Evolutionary conservation across 2,113 vertebrate genomes (phyloP).

Genomic region (Ariopsis seemanni): DNA sequence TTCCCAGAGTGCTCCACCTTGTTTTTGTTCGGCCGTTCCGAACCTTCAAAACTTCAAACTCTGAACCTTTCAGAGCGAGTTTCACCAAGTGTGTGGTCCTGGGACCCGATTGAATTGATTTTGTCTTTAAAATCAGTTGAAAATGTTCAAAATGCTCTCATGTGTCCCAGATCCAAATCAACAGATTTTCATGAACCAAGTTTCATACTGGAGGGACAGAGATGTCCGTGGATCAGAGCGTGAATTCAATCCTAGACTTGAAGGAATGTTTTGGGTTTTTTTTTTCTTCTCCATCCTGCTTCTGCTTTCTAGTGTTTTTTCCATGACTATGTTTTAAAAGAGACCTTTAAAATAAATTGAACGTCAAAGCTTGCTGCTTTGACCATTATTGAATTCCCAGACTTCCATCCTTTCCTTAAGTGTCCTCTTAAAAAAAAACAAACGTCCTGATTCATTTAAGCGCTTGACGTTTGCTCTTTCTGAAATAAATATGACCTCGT

Average conservation of each 20-base stretch:
- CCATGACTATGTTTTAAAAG: slow-evolving; percentile 25
- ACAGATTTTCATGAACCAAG: background rate
- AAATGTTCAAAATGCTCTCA: no score
- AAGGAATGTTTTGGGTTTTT: background rate
- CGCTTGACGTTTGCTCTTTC: slow-evolving; percentile 36
- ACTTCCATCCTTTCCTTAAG: background rate
- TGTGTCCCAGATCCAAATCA: background rate
- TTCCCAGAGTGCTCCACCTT: no score
- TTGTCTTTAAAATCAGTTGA: no score
- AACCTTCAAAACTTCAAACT: no score
- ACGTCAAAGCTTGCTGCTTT: slow-evolving; percentile 22
- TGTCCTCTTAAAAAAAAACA: slow-evolving; percentile 19
- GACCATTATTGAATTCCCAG: slow-evolving; percentile 36
- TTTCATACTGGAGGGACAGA: background rate
- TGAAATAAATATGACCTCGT: background rate
- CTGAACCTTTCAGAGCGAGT: no score
- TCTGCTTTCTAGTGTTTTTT: slow-evolving; percentile 4
- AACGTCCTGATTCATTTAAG: slow-evolving; percentile 41
- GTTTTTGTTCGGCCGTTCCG: no score
- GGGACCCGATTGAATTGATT: no score
- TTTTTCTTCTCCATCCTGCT: background rate
- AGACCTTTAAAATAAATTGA: slow-evolving; percentile 30
- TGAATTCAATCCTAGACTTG: background rate
- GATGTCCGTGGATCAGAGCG: background rate
- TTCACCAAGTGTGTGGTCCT: no score